Conservation (phyloP, 1,140 invertebrate genomes). For the Macrotrachela quadricornifera region DNA sequence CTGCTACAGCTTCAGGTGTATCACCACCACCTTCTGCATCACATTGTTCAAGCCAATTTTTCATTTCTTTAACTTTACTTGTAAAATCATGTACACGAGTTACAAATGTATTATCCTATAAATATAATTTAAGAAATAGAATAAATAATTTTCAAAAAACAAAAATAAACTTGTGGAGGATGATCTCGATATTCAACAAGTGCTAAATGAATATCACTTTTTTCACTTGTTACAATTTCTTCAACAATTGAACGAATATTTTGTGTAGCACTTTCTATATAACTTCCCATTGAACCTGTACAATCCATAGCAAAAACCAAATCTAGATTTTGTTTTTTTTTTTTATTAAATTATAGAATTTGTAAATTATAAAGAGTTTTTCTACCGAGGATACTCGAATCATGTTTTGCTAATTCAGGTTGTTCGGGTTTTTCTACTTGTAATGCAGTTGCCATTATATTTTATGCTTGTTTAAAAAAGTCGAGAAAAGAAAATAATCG, state of each 20-base stretch:
- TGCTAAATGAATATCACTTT: constrained; percentile 16
- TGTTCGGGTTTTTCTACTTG: background rate
- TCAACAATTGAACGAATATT: constrained; percentile 20
- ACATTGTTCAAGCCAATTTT: constrained; percentile 15
- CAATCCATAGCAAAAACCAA: constrained; percentile 20
- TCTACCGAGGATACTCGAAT: background rate
- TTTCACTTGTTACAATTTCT: constrained; percentile 17
- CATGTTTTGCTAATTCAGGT: background rate
- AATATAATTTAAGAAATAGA: background rate
- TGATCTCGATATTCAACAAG: constrained; percentile 21
- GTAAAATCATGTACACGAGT: constrained; percentile 20
- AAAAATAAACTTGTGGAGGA: constrained; percentile 12
- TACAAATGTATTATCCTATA: constrained; percentile 13
- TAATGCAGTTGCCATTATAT: too few species aligned
- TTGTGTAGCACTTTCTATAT: constrained; percentile 15
- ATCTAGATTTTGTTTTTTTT: constrained; percentile 11
- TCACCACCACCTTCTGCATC: constrained; percentile 17
- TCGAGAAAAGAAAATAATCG: too few species aligned
- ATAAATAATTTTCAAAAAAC: background rate
- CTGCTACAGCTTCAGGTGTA: constrained; percentile 19
- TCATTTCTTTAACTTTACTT: constrained; percentile 14
- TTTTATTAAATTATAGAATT: too few species aligned
- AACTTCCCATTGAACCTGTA: constrained; percentile 19
- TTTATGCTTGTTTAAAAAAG: too few species aligned
- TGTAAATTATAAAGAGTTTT: too few species aligned